These are phyloP conservation scores for Odocoileus virginianus DNA, from an alignment of 2,113 vertebrate species.

Conservation along the genomic window DNA sequence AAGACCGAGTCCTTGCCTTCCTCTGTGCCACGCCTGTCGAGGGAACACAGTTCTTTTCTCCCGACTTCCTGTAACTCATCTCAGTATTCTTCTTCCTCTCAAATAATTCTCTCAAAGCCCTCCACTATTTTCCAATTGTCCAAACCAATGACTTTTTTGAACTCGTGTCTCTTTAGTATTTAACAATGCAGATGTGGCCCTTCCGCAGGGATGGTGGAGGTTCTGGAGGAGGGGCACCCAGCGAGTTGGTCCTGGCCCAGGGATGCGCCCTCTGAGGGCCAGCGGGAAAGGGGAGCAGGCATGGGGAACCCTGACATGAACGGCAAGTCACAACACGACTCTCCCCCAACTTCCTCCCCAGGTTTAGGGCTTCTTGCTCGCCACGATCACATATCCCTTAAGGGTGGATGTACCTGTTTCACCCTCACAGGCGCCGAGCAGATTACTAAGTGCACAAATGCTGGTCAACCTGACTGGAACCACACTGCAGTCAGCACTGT, in stretches of 20 bases:
- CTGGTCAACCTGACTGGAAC: rapidly evolving
- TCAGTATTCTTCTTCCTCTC: not conserved
- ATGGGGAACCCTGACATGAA: rapidly evolving
- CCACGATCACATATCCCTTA: not conserved
- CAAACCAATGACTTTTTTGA: not conserved
- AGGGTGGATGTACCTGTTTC: not conserved
- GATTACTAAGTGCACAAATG: rapidly evolving
- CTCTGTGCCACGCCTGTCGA: not conserved
- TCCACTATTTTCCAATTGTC: not conserved
- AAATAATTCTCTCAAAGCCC: not conserved
- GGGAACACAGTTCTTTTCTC: not conserved
- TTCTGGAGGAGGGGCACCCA: not conserved
- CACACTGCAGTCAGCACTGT: rapidly evolving
- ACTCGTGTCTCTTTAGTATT: not conserved
- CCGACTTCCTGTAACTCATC: not conserved
- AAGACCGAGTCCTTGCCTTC: not conserved
- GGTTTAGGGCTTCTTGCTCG: not conserved
- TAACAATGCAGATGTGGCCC: not conserved
- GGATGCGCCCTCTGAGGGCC: rapidly evolving
- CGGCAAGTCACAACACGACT: rapidly evolving
- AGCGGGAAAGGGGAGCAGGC: not conserved
- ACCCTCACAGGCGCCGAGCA: not conserved
- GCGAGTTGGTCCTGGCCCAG: not conserved
- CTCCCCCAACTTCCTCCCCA: rapidly evolving
- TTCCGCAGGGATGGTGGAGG: rapidly evolving